phyloP scores from a whole-genome alignment of 2,113 vertebrate species.

The Petroica traversi region DNA sequence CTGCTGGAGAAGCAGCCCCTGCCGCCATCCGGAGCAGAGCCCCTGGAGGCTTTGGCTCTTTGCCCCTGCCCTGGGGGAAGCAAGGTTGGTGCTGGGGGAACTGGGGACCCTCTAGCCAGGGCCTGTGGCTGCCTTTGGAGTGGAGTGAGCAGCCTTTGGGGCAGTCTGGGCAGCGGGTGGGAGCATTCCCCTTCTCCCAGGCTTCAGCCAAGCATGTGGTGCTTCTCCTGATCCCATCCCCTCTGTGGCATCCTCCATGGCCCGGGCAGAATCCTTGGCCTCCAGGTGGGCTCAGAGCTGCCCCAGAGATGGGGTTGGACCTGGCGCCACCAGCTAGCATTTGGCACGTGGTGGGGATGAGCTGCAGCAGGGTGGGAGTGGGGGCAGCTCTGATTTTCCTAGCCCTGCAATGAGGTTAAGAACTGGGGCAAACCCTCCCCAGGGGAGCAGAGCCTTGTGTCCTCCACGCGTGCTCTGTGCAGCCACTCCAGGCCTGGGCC shows the following conservation, averaged over 20 bases:
- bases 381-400: not conserved
- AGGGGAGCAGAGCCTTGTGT: not conserved
- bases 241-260: not conserved
- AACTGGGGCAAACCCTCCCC: not conserved
- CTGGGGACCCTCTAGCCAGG: not conserved
- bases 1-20: not conserved
- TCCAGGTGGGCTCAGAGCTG: not conserved
- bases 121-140: not conserved
- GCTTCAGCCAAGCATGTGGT: rapidly evolving
- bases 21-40: rapidly evolving
- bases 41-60: not conserved
- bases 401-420: not conserved
- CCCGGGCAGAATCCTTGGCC: not conserved
- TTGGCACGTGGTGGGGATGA: not conserved
- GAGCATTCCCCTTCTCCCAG: not conserved
- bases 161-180: not conserved
- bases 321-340: not conserved
- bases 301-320: rapidly evolving
- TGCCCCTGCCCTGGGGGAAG: not conserved
- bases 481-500: rapidly evolving
- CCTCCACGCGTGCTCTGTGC: not conserved
- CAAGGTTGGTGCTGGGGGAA: not conserved
- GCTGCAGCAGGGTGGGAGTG: not conserved
- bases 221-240: not conserved
- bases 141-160: not conserved